A percentile compares a stretch with the other conserved stretches of the same genome.
phyloP scores from a whole-genome alignment of 2,113 vertebrate genomes.

The Indri indri region DNA sequence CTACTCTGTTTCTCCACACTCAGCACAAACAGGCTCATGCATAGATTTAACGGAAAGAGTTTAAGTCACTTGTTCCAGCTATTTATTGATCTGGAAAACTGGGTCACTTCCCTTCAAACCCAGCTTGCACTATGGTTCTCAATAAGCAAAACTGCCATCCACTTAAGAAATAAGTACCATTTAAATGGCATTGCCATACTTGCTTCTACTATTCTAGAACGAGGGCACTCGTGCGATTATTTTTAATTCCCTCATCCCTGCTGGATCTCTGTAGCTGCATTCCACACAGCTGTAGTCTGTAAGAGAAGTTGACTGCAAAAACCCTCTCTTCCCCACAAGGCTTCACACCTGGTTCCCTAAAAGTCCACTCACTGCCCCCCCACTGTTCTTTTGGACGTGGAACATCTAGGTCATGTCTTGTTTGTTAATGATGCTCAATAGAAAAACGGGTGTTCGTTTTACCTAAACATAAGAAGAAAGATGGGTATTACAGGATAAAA shows the following conservation, averaged over 20 bases:
- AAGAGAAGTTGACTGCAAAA: not conserved
- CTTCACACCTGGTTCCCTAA: not conserved
- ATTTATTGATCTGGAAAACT: conserved; percentile 17
- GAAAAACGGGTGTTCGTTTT: not conserved
- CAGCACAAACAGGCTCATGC: not conserved
- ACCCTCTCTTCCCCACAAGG: not conserved
- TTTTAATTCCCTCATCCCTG: not conserved
- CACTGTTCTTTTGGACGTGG: not conserved
- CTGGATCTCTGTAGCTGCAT: not conserved
- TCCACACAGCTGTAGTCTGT: not conserved
- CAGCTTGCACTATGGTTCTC: not conserved
- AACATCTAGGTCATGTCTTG: not conserved
- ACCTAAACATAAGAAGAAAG: not conserved
- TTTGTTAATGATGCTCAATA: not conserved
- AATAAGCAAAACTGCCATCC: not conserved
- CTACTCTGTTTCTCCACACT: not conserved
- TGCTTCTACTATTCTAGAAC: not conserved
- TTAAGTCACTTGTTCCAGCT: not conserved
- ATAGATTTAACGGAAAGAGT: not conserved
- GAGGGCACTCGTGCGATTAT: not conserved
- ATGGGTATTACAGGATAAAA: not conserved
- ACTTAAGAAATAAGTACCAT: not conserved
- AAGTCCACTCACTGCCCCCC: not conserved
- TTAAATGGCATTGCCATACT: not conserved
- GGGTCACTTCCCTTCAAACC: not conserved